These are phyloP conservation scores for Camptogramma bilineatum DNA, from an alignment of 2,888 invertebrate species.

Conservation along the genomic window DNA sequence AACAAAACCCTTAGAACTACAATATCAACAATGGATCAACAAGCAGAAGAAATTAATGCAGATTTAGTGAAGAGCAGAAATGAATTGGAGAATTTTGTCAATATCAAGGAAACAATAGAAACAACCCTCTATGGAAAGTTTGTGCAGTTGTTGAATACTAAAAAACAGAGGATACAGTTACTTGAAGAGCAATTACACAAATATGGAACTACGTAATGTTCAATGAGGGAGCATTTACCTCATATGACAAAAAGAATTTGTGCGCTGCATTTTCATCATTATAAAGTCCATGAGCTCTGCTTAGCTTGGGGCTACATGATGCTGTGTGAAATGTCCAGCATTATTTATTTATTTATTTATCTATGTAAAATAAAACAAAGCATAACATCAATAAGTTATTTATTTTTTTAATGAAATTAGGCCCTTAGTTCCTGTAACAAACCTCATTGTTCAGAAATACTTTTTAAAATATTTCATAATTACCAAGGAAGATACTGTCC, in stretches of 20 bases:
- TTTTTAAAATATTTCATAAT: too few relatives aligned
- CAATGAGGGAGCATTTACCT: too few relatives aligned
- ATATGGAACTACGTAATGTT: not conserved
- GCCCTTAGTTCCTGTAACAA: conserved; percentile 16
- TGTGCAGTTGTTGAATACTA: conserved; percentile 68
- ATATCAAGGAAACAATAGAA: conserved; percentile 62
- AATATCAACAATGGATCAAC: conserved; percentile 44
- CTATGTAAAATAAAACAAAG: conserved; percentile 36
- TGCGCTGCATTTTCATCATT: too few relatives aligned
- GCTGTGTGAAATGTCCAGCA: too few relatives aligned
- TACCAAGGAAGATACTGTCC: too few relatives aligned
- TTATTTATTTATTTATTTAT: too few relatives aligned
- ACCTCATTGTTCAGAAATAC: too few relatives aligned
- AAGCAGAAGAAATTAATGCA: conserved; percentile 44
- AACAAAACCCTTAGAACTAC: conserved; percentile 52
- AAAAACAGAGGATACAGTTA: conserved; percentile 67
- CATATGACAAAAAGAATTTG: too few relatives aligned
- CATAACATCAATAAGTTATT: conserved; percentile 51
- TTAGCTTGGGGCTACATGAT: too few relatives aligned
- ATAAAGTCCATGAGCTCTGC: too few relatives aligned
- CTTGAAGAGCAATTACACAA: conserved; percentile 60
- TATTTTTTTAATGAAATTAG: conserved; percentile 50
- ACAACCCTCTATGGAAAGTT: conserved; percentile 69
- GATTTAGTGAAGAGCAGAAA: conserved; percentile 59
- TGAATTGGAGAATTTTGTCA: conserved; percentile 62